Evolutionary conservation across 2,113 vertebrate genomes (phyloP).

Genomic region (Gymnarchus niloticus): DNA sequence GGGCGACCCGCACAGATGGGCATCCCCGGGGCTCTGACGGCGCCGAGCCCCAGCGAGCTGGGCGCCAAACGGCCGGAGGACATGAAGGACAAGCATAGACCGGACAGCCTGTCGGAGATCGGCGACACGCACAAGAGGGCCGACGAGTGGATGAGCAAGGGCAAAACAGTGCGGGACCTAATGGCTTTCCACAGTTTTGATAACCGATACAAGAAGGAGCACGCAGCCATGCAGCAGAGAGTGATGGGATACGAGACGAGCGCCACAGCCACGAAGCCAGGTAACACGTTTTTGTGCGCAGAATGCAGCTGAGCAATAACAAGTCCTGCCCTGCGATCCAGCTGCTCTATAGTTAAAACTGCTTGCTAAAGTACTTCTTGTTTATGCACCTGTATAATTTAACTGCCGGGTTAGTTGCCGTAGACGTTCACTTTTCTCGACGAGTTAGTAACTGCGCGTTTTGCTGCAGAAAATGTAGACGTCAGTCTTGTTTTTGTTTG

Average conservation of each 20-base stretch:
- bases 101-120: conserved; percentile 58
- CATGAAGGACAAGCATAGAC: conserved; percentile 70
- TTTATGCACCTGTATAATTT: not conserved
- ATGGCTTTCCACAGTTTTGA: conserved; percentile 80
- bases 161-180: conserved; percentile 77
- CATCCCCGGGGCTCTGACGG: conserved; percentile 54
- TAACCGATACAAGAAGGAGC: conserved; percentile 79
- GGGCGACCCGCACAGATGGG: conserved; percentile 54
- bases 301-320: not conserved
- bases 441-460: not conserved
- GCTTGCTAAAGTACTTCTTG: not conserved
- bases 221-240: conserved; percentile 61
- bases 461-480: not conserved
- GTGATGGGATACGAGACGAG: conserved; percentile 72
- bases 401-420: not conserved
- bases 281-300: conserved; percentile 41
- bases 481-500: not conserved
- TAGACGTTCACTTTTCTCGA: not conserved
- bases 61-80: conserved; percentile 66
- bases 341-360: conserved; percentile 9
- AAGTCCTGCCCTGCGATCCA: not conserved
- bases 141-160: conserved; percentile 70
- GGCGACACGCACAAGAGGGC: conserved; percentile 56
- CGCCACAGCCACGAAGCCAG: conserved; percentile 66
- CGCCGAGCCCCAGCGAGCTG: conserved; percentile 46